phyloP scores from a whole-genome alignment of 2,888 invertebrate species.

The Leptarthrus brevirostris region DNA sequence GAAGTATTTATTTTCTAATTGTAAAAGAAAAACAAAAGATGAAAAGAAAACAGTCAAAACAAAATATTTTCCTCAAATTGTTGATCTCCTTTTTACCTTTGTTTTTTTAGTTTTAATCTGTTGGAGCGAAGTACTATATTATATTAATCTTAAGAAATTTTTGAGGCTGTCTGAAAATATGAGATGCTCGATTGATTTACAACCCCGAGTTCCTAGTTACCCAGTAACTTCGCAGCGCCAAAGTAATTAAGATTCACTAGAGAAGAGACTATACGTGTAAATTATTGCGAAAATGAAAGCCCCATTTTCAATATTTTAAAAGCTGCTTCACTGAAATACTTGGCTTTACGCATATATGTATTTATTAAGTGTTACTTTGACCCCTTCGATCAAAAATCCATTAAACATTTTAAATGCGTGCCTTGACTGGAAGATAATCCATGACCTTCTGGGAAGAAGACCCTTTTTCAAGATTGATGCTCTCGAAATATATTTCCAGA shows the following conservation, averaged over 20 bases:
- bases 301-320: too few relatives aligned
- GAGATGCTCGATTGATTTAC: neutral
- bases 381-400: too few relatives aligned
- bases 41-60: neutral
- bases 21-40: neutral
- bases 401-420: too few relatives aligned
- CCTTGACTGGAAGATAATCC: too few relatives aligned
- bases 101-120: neutral
- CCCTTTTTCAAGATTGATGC: too few relatives aligned
- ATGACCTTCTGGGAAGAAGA: too few relatives aligned
- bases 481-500: too few relatives aligned
- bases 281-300: too few relatives aligned
- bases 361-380: too few relatives aligned
- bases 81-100: neutral
- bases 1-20: slow-evolving; percentile 40
- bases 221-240: neutral
- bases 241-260: neutral
- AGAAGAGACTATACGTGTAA: neutral
- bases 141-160: neutral
- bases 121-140: neutral
- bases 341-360: too few relatives aligned
- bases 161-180: neutral
- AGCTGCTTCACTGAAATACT: too few relatives aligned
- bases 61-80: neutral
- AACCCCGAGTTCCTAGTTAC: neutral